phyloP scores from a whole-genome alignment of 2,888 invertebrate species.

The Byasa hedistus region DNA sequence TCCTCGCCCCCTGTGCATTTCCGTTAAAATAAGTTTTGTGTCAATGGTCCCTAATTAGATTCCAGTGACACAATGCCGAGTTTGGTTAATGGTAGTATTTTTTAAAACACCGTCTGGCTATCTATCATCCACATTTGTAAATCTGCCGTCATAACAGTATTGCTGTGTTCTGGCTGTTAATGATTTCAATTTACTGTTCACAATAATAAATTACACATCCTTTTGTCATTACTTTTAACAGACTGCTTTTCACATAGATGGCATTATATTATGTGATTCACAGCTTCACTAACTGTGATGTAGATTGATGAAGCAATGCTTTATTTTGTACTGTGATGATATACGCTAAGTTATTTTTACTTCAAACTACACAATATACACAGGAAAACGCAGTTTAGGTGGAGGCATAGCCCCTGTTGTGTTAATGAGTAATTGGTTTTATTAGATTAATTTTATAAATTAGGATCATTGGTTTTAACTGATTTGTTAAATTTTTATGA shows the following conservation, averaged over 20 bases:
- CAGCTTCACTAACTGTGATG: slow-evolving; percentile 74
- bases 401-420: slow-evolving; percentile 52
- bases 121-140: too few relatives aligned
- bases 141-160: too few relatives aligned
- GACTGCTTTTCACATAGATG: slow-evolving; percentile 42
- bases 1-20: slow-evolving; percentile 21
- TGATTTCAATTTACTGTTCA: background rate
- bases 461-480: slow-evolving; percentile 44
- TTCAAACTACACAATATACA: slow-evolving; percentile 22
- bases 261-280: slow-evolving; percentile 47
- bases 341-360: slow-evolving; percentile 60
- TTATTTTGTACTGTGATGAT: slow-evolving; percentile 79
- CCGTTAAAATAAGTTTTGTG: too few relatives aligned
- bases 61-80: too few relatives aligned
- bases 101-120: too few relatives aligned
- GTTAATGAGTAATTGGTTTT: slow-evolving; percentile 19
- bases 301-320: slow-evolving; percentile 74
- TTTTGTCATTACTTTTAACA: slow-evolving; percentile 28
- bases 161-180: too few relatives aligned
- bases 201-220: background rate
- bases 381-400: slow-evolving; percentile 25
- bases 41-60: too few relatives aligned
- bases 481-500: slow-evolving; percentile 51
- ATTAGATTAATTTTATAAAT: slow-evolving; percentile 21
- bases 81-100: too few relatives aligned